Conservation (phyloP, 2,888 invertebrate species). For the Scaeva pyrastri region DNA sequence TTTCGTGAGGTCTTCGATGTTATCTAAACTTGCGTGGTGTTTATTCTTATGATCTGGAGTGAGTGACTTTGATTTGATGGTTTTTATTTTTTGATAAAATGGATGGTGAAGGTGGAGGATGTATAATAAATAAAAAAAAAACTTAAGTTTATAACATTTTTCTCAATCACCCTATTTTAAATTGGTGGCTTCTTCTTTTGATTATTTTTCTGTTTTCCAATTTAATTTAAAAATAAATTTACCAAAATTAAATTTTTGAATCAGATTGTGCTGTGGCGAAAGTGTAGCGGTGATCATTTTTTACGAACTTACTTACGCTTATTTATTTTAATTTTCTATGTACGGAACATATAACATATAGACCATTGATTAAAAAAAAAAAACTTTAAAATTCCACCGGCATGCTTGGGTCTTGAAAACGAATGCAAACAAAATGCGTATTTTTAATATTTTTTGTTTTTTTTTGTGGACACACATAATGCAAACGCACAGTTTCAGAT, state of each 20-base stretch:
- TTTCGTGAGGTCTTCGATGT: slow-evolving; percentile 45
- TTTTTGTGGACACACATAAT: no score
- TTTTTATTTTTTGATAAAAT: slow-evolving; percentile 28
- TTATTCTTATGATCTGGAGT: slow-evolving; percentile 51
- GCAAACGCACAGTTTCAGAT: no score
- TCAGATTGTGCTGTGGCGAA: slow-evolving; percentile 67
- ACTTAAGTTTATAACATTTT: slow-evolving; percentile 21
- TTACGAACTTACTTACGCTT: neutral
- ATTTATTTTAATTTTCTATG: neutral
- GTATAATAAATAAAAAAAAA: slow-evolving; percentile 25
- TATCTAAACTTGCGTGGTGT: slow-evolving; percentile 54
- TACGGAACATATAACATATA: neutral
- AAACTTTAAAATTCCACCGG: neutral
- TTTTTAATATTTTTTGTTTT: neutral
- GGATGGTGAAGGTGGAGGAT: slow-evolving; percentile 8
- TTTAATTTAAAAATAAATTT: neutral
- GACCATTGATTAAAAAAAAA: neutral
- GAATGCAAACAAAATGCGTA: neutral
- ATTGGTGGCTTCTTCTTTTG: slow-evolving; percentile 10
- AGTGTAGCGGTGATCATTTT: slow-evolving; percentile 46
- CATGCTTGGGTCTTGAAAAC: slow-evolving; percentile 13
- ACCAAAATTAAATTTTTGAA: neutral
- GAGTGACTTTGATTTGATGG: slow-evolving; percentile 28
- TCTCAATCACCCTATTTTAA: neutral
- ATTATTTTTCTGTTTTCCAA: neutral